Percentiles rank a stretch among this genome's conserved stretches.
Conservation (phyloP, 2,888 invertebrate genomes). For the Drosophila neotestacea region DNA sequence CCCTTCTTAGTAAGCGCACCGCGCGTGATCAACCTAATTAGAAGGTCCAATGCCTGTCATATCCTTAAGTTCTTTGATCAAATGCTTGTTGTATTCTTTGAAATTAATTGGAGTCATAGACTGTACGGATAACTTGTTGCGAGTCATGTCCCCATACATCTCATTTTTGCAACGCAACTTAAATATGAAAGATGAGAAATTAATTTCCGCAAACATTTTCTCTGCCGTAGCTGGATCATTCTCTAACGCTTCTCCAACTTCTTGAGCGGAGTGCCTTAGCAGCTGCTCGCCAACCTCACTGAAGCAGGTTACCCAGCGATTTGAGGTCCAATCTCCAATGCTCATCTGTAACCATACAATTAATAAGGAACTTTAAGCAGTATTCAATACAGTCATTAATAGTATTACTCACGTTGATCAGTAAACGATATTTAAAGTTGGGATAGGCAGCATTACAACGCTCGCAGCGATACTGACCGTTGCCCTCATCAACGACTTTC, state of each 20-base stretch:
- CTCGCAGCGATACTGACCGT: conserved; percentile 96
- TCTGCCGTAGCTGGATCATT: conserved; percentile 89
- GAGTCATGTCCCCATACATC: conserved; percentile 89
- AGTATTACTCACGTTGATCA: conserved; percentile 90
- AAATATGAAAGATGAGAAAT: conserved; percentile 93
- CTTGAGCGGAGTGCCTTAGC: conserved; percentile 89
- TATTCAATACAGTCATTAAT: background rate
- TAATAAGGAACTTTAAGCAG: too few species aligned
- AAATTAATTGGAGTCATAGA: conserved; percentile 90
- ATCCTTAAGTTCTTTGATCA: conserved; percentile 90
- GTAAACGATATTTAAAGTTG: conserved; percentile 93
- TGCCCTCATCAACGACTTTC: conserved; percentile 95
- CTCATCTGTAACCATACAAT: conserved; percentile 87
- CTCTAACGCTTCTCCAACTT: conserved; percentile 91
- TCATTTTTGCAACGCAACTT: conserved; percentile 96
- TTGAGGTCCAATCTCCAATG: conserved; percentile 94
- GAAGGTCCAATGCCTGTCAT: conserved; percentile 86
- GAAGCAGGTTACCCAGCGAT: conserved; percentile 96
- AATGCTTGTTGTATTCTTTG: conserved; percentile 90
- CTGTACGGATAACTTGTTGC: conserved; percentile 91
- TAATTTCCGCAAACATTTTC: conserved; percentile 90
- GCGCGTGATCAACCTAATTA: conserved; percentile 46
- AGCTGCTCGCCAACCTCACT: conserved; percentile 93
- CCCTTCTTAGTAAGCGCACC: conserved; percentile 26
- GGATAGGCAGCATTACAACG: conserved; percentile 95